Percentiles rank a stretch among this genome's conserved stretches.
These are phyloP conservation scores for Etheostoma cragini DNA, from an alignment of 2,113 vertebrate genomes.

Conservation along the genomic window DNA sequence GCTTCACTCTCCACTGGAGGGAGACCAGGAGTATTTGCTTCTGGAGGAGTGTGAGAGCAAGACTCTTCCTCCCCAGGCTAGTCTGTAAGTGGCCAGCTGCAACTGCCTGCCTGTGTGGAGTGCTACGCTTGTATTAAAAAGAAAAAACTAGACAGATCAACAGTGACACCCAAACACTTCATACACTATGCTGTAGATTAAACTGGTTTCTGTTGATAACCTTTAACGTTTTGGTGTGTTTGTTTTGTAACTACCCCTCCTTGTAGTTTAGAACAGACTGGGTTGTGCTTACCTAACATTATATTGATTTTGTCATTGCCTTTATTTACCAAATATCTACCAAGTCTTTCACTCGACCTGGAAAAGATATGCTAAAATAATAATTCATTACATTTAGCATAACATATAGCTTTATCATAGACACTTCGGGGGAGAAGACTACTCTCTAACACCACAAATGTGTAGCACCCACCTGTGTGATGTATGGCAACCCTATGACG, in stretches of 20 bases:
- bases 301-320: constrained; percentile 18
- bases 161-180: constrained; percentile 6
- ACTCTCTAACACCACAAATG: too few species aligned
- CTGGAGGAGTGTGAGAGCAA: constrained; percentile 99
- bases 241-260: not conserved
- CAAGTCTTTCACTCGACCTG: not conserved
- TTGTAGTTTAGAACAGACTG: not conserved
- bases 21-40: constrained; percentile 93
- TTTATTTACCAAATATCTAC: constrained; percentile 32
- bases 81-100: constrained; percentile 91
- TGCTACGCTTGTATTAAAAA: constrained; percentile 37
- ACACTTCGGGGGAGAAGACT: too few species aligned
- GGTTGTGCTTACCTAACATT: constrained; percentile 13
- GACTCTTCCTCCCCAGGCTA: constrained; percentile 88
- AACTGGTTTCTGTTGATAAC: not conserved
- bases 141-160: constrained; percentile 11
- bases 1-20: constrained; percentile 88
- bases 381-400: too few species aligned
- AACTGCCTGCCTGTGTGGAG: constrained; percentile 73
- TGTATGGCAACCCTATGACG: too few species aligned
- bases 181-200: not conserved
- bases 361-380: constrained; percentile 1
- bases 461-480: too few species aligned
- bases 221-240: constrained; percentile 24
- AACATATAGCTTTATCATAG: too few species aligned